Base-by-base conservation (phyloP, 1,140 invertebrate genomes). In the Drosophila kurseongensis region DNA sequence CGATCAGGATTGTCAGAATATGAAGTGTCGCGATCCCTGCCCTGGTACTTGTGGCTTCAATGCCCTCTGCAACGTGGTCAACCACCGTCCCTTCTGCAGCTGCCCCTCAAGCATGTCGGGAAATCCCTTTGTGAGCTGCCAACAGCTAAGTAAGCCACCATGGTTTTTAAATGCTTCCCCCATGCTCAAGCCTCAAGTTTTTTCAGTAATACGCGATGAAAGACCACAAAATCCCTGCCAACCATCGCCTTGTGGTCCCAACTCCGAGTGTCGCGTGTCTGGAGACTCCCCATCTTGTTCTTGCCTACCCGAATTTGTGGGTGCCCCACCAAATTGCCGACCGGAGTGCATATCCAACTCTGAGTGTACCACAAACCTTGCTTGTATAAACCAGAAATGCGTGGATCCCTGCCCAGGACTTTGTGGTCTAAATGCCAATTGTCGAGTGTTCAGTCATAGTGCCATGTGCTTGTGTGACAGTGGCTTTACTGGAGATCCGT, bases 11-110 rank as follows among this genome's bases (percentile, higher is more conserved):
- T 97, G 96, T 82, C 94, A 96, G 6, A 95, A 96, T 85, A 94
- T 96, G 90, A 96, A 96, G 93, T 97, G 97, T 86, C 93, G 94
- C 32, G 95, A 97, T 89, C 96, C 96, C 9, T 97, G 97, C 74
- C 94, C 94, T 8, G 96, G 96, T 41, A 95, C 95, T 2, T 98
- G 97, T 92, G 97, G 97, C 47, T 85, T 91, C 14, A 94, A 94
- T 80, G 94, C 95, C 4, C 84, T 94, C 62, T 95, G 95, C 76
- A 92, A 93, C 45, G 94, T 95, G 35, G 92, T 94, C 12, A 95
- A 94, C 71, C 95, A 96, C 81, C 93, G 93, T 41, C 94, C 95
- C 29, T 94, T 94, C 75, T 96, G 95, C 77, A 93, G 93, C 45
- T 96, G 95, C 79, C 92, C 93, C 29, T 54, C 86, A 2, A 94